These are phyloP conservation scores for Ochotona curzoniae DNA, from an alignment of 2,113 vertebrate species.

Conservation along the genomic window DNA sequence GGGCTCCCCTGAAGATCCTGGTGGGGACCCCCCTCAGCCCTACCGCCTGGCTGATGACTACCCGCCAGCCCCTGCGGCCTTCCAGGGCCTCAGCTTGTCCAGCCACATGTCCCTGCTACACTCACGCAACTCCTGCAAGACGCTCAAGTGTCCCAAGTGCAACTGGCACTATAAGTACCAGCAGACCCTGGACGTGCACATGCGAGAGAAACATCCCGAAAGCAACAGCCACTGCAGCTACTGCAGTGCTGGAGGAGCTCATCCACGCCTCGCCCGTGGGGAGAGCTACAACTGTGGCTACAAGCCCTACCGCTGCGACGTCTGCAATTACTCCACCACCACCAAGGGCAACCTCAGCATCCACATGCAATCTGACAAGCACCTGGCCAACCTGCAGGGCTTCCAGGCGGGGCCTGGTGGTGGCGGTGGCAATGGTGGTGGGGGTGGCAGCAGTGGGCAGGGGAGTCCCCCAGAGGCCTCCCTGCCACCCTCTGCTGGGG, in stretches of 20 bases:
- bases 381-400: constrained; percentile 85
- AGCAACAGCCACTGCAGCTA: constrained; percentile 84
- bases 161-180: constrained; percentile 89
- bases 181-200: constrained; percentile 86
- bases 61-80: constrained; percentile 69
- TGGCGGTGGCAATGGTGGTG: too few relatives aligned
- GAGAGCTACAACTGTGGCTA: constrained; percentile 87
- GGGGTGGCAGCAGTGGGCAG: constrained; percentile 15
- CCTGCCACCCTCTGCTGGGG: constrained; percentile 54
- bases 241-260: constrained; percentile 80
- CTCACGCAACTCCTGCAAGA: constrained; percentile 87
- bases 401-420: constrained; percentile 69
- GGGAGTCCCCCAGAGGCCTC: constrained; percentile 66
- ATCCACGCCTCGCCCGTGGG: constrained; percentile 84
- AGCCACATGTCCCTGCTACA: constrained; percentile 85
- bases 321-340: constrained; percentile 87
- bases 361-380: constrained; percentile 87
- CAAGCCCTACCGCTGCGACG: constrained; percentile 86
- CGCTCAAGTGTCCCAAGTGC: constrained; percentile 87
- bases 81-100: constrained; percentile 81
- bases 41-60: constrained; percentile 77
- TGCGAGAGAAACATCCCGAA: constrained; percentile 85
- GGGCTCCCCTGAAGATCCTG: constrained; percentile 71
- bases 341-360: constrained; percentile 88
- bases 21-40: constrained; percentile 63